Conservation (phyloP, 2,797 vertebrate genomes). For the Perodicticus potto region DNA sequence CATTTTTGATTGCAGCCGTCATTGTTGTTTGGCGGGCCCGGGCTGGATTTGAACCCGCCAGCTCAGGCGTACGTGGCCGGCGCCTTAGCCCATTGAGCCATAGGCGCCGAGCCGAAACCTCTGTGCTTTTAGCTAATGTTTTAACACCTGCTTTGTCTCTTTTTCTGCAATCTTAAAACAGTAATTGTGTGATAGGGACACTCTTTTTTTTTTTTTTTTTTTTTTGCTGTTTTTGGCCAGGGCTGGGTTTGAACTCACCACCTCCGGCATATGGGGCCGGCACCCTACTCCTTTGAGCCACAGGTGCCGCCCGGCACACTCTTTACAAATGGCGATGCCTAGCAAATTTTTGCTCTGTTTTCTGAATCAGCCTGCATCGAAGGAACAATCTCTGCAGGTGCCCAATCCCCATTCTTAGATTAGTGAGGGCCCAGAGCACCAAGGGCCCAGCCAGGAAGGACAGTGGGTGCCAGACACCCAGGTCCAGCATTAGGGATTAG, state of each 20-base stretch:
- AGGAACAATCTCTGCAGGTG: conserved; percentile 37
- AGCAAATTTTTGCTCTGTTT: neutral
- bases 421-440: neutral
- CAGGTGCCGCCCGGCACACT: neutral
- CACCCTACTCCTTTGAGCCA: too few species aligned
- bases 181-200: neutral
- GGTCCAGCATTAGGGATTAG: neutral
- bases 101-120: too few species aligned
- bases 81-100: too few species aligned
- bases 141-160: neutral
- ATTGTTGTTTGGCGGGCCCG: too few species aligned
- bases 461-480: neutral
- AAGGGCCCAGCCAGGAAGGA: neutral
- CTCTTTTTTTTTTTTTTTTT: neutral
- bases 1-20: too few species aligned
- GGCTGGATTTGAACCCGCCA: too few species aligned
- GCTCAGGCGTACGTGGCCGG: too few species aligned
- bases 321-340: neutral
- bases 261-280: too few species aligned
- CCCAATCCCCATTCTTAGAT: neutral
- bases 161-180: conserved; percentile 23
- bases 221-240: too few species aligned
- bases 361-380: neutral
- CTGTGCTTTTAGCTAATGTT: neutral
- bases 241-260: too few species aligned